These are phyloP conservation scores for Neostethus bicornis DNA, from an alignment of 2,797 vertebrate species.

Conservation along the genomic window DNA sequence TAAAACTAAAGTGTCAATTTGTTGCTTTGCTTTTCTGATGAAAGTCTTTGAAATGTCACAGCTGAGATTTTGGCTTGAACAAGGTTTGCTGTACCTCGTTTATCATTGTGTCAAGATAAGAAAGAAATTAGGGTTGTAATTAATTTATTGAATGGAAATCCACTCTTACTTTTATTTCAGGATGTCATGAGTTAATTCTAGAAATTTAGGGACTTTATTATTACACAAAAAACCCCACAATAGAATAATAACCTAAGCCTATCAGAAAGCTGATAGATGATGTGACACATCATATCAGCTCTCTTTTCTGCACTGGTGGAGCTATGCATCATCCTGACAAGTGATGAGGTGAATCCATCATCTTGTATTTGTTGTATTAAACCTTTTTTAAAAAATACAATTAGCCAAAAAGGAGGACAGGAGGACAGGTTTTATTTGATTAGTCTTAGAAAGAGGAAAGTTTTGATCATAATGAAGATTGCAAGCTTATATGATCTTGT, in stretches of 20 bases:
- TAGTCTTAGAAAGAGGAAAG: background rate
- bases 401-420: background rate
- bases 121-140: background rate
- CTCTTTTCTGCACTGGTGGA: background rate
- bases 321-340: constrained; percentile 36
- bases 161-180: no score
- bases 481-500: background rate
- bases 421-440: background rate
- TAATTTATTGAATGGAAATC: background rate
- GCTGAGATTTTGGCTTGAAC: background rate
- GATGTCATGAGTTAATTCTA: background rate
- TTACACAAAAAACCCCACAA: background rate
- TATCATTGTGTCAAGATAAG: background rate
- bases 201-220: background rate
- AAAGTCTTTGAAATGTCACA: background rate
- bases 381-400: constrained; percentile 4
- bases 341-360: constrained; percentile 22
- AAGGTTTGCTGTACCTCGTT: background rate
- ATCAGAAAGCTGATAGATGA: background rate
- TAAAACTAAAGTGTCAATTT: constrained; percentile 15
- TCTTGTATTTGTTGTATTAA: background rate
- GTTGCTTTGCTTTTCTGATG: constrained; percentile 8
- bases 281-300: background rate
- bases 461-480: background rate
- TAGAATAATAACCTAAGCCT: background rate